phyloP scores from a whole-genome alignment of 2,113 vertebrate species.

The Dermatemys mawii region DNA sequence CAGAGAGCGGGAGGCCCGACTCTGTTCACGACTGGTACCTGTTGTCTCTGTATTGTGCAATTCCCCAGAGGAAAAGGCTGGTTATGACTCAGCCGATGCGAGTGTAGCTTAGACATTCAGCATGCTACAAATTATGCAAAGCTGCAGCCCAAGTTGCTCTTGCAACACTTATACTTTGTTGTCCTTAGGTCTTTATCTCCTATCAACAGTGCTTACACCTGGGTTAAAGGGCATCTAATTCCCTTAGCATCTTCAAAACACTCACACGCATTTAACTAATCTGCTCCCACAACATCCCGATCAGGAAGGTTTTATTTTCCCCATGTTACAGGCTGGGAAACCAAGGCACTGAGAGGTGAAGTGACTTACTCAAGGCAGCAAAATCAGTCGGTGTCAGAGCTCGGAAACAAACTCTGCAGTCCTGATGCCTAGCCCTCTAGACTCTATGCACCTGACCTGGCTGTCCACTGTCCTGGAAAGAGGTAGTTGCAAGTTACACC shows the following conservation, averaged over 20 bases:
- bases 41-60: neutral
- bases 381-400: neutral
- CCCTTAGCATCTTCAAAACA: neutral
- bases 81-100: neutral
- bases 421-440: fast-evolving
- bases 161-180: neutral
- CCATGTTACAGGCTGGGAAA: neutral
- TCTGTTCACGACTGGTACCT: neutral
- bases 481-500: fast-evolving
- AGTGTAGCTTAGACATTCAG: neutral
- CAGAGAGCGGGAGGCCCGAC: neutral
- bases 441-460: neutral
- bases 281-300: neutral
- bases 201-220: neutral
- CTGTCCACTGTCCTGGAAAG: neutral
- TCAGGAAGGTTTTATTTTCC: neutral
- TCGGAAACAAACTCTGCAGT: fast-evolving
- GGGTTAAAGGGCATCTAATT: neutral
- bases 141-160: fast-evolving
- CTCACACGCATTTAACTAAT: neutral
- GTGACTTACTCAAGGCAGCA: neutral
- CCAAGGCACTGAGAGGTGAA: neutral
- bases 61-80: neutral
- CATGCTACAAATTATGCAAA: neutral
- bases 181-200: neutral